Percentiles rank a stretch among this genome's conserved stretches.
Evolutionary conservation across 2,888 invertebrate genomes (phyloP).

Genomic region (Drosophila meridiana): DNA sequence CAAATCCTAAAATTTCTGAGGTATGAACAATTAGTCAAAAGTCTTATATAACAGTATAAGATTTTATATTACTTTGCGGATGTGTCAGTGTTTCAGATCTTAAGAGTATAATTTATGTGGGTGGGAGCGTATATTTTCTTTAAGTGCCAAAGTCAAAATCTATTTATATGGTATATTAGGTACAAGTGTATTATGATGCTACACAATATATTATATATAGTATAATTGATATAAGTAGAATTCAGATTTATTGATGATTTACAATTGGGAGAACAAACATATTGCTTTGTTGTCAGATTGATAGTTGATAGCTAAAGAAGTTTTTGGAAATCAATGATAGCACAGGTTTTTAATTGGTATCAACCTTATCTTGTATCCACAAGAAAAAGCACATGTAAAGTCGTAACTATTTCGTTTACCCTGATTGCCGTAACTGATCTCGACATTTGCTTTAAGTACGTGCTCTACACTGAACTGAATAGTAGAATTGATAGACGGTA

Average conservation of each 20-base stretch:
- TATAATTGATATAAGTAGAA: slow-evolving; percentile 10
- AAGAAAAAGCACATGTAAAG: not conserved
- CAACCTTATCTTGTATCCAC: not conserved
- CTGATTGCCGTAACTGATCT: not conserved
- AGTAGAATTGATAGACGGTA: no score
- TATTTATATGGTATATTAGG: not conserved
- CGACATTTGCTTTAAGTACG: not conserved
- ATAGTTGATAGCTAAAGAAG: slow-evolving; percentile 5
- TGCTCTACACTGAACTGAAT: not conserved
- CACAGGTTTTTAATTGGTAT: not conserved
- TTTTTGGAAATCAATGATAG: not conserved
- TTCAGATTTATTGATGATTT: slow-evolving; percentile 5
- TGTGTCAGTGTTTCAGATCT: not conserved
- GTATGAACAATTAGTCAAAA: not conserved
- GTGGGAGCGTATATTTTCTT: not conserved
- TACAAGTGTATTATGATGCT: not conserved
- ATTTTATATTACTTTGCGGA: not conserved
- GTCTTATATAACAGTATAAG: not conserved
- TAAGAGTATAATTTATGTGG: not conserved
- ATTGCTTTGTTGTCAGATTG: slow-evolving; percentile 23
- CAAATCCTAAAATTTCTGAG: no score
- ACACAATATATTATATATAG: not conserved
- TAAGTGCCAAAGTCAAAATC: not conserved
- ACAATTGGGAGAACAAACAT: slow-evolving; percentile 27
- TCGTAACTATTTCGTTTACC: not conserved